Percentiles rank a stretch among this genome's conserved stretches.
Evolutionary conservation across 2,113 vertebrate species (phyloP).

Genomic region (Camelus bactrianus): DNA sequence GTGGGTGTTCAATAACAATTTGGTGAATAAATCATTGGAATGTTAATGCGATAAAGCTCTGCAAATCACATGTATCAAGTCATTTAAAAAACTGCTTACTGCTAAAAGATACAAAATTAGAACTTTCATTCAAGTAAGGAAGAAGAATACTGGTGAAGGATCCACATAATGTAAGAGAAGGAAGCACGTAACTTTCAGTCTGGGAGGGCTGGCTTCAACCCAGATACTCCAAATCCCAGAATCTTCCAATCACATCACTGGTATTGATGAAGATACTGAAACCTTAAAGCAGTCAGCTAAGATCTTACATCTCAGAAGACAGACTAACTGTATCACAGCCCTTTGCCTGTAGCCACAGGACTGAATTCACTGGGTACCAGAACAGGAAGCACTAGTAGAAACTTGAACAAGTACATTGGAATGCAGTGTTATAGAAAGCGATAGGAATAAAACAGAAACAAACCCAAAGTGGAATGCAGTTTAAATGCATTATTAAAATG

Average conservation of each 20-base stretch:
- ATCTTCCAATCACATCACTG: not conserved
- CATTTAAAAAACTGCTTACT: not conserved
- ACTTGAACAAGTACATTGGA: not conserved
- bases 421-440: not conserved
- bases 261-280: not conserved
- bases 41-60: not conserved
- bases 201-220: not conserved
- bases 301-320: not conserved
- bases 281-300: not conserved
- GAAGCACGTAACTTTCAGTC: not conserved
- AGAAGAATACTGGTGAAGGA: not conserved
- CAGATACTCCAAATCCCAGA: not conserved
- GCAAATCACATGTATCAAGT: not conserved
- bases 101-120: not conserved
- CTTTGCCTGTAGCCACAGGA: not conserved
- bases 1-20: not conserved
- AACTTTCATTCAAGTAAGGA: slow-evolving; percentile 1
- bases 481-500: not conserved
- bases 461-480: not conserved
- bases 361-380: not conserved
- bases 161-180: not conserved
- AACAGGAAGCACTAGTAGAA: not conserved
- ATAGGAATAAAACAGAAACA: not conserved
- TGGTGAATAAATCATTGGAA: slow-evolving; percentile 1
- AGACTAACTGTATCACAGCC: not conserved